phyloP scores from a whole-genome alignment of 2,797 vertebrate species.

The Discoglossus pictus region DNA sequence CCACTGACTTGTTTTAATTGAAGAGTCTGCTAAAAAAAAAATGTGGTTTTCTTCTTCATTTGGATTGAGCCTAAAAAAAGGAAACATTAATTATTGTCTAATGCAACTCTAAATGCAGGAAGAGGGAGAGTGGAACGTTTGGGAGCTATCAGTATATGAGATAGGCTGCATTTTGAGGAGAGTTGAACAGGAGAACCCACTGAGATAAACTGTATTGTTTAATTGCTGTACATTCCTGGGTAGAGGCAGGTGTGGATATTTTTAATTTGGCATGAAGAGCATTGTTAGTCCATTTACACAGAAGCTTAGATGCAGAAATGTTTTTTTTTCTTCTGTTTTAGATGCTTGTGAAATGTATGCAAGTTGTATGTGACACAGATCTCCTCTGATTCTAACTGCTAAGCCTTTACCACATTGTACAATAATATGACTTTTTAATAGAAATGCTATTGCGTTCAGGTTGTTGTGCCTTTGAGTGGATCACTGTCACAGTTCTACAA shows the following conservation, averaged over 20 bases:
- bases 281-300: constrained; percentile 38
- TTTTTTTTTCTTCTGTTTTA: background rate
- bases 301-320: constrained; percentile 11
- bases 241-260: constrained; percentile 50
- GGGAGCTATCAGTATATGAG: constrained; percentile 30
- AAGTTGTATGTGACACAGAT: background rate
- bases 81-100: constrained; percentile 4
- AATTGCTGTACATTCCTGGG: constrained; percentile 43
- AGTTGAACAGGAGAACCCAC: constrained; percentile 26
- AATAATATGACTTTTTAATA: no score
- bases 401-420: no score
- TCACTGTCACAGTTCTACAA: no score
- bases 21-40: no score
- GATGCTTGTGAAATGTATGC: background rate
- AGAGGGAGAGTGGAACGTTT: constrained; percentile 18
- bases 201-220: constrained; percentile 48
- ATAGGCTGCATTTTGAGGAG: constrained; percentile 38
- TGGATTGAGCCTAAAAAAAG: constrained; percentile 5
- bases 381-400: no score
- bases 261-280: constrained; percentile 47
- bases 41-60: no score
- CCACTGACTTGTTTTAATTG: no score
- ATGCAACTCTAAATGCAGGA: constrained; percentile 1
- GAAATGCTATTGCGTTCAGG: no score
- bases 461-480: no score